Evolutionary conservation across 2,797 vertebrate genomes (phyloP).

Genomic region (Dicrostonyx torquatus): DNA sequence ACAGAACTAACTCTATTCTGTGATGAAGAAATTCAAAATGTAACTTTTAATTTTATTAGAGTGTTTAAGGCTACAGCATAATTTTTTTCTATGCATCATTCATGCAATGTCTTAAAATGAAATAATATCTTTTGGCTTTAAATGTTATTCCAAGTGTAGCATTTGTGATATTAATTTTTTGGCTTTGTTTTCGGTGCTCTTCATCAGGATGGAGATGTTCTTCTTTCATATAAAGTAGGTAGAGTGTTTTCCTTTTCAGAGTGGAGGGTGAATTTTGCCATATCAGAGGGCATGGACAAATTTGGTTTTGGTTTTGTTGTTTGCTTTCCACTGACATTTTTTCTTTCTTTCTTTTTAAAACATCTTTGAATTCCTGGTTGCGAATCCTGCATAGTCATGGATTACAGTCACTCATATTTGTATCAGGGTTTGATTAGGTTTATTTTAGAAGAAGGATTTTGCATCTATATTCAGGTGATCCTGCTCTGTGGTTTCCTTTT

Average conservation of each 20-base stretch:
- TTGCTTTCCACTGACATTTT: not conserved
- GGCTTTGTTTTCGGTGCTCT: not conserved
- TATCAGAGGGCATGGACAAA: not conserved
- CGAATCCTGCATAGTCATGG: not conserved
- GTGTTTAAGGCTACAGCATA: not conserved
- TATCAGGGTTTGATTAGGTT: not conserved
- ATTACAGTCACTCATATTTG: not conserved
- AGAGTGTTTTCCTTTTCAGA: not conserved
- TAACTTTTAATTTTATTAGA: not conserved
- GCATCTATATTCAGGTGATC: not conserved
- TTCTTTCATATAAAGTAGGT: not conserved
- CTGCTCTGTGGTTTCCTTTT: not conserved
- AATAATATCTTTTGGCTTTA: not conserved
- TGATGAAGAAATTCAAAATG: not conserved
- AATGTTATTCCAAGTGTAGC: not conserved
- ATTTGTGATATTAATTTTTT: not conserved
- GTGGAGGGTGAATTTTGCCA: not conserved
- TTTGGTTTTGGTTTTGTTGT: not conserved
- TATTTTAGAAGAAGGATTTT: not conserved
- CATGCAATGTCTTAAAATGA: not conserved
- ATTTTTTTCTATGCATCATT: not conserved
- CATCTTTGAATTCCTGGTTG: not conserved
- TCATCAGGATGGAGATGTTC: not conserved
- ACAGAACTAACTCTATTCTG: not conserved
- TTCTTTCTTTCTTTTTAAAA: not conserved